Conservation (phyloP, 2,797 vertebrate species). For the Pipistrellus pygmaeus region DNA sequence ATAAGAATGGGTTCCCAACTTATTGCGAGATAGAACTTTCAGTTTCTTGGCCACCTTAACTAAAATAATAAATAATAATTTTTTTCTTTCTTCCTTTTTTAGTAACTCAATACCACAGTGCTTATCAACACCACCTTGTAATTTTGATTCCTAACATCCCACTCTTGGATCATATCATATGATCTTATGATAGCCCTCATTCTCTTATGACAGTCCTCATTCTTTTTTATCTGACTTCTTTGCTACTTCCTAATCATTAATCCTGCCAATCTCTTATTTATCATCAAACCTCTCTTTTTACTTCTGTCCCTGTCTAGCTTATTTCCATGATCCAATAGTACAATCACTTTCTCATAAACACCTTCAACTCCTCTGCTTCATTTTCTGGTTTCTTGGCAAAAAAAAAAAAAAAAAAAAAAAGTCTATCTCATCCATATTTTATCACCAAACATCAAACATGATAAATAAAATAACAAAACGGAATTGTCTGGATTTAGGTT, state of each 20-base stretch:
- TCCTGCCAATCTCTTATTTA: not conserved
- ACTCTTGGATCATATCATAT: not conserved
- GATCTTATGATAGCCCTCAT: not conserved
- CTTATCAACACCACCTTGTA: not conserved
- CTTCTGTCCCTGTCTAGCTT: not conserved
- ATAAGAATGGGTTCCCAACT: not conserved
- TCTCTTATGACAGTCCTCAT: no score
- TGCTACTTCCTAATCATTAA: not conserved
- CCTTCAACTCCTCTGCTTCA: not conserved
- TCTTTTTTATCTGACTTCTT: not conserved
- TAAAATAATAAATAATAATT: not conserved
- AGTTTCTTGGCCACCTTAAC: not conserved
- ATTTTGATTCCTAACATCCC: not conserved
- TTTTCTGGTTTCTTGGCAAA: not conserved
- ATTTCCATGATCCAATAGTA: not conserved
- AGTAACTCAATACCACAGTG: not conserved
- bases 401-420: not conserved
- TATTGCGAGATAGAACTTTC: conserved; percentile 4
- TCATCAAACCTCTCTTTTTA: not conserved
- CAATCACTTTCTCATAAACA: not conserved
- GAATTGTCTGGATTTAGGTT: not conserved
- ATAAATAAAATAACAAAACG: not conserved
- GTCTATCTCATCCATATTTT: not conserved
- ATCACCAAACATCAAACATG: not conserved
- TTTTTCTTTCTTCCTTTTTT: not conserved